phyloP scores from a whole-genome alignment of 37 sponge, comb jelly and placozoan species.

The Beroe forskalii region DNA sequence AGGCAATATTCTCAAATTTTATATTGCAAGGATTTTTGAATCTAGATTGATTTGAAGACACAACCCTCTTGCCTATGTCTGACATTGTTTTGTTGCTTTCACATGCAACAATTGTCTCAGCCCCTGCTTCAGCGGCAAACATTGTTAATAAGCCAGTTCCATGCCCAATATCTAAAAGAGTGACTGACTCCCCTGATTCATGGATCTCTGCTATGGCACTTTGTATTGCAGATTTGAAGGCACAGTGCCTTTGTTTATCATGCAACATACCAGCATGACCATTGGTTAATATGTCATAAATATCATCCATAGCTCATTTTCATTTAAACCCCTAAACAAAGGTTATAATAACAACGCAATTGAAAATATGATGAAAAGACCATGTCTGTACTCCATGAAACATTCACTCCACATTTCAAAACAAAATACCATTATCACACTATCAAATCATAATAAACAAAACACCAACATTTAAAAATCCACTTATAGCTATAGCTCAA shows the following conservation, averaged over 20 bases:
- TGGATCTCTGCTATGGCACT: conserved; percentile 4
- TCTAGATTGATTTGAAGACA: neutral
- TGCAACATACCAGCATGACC: conserved; percentile 50
- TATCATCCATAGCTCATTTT: neutral
- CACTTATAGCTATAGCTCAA: too few species aligned
- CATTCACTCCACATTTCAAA: too few species aligned
- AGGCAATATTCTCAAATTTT: neutral
- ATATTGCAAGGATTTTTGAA: neutral
- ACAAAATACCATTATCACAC: too few species aligned
- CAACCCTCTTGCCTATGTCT: neutral
- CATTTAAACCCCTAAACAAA: too few species aligned
- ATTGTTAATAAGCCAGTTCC: conserved; percentile 39
- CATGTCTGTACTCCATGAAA: too few species aligned
- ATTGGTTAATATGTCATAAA: conserved; percentile 33
- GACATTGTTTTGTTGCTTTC: conserved; percentile 25
- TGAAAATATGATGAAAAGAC: too few species aligned
- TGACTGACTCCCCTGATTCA: neutral
- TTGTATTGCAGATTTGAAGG: conserved; percentile 13
- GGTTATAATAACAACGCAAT: too few species aligned
- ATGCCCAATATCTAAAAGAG: conserved; percentile 17
- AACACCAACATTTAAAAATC: too few species aligned
- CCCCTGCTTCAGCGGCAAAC: conserved; percentile 43
- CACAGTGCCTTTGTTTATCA: neutral
- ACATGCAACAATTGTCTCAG: conserved; percentile 6
- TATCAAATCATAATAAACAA: too few species aligned